These are phyloP conservation scores for Sus cebifrons DNA, from an alignment of 2,797 vertebrate species.

Conservation along the genomic window DNA sequence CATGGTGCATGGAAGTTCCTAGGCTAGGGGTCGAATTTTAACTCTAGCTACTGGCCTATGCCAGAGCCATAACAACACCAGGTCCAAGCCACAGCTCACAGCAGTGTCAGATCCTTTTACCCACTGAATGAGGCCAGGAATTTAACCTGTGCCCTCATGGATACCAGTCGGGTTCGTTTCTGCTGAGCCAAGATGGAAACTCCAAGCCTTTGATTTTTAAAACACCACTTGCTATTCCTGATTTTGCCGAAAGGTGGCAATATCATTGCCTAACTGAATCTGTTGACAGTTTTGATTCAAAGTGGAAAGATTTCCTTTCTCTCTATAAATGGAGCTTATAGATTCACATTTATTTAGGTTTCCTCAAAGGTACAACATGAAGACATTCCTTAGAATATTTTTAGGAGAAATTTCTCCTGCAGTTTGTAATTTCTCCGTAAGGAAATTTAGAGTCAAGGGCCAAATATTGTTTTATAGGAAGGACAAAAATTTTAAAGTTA, in stretches of 20 bases:
- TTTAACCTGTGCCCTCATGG: no score
- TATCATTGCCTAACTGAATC: background rate
- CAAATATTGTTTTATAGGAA: background rate
- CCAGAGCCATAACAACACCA: no score
- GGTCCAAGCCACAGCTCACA: no score
- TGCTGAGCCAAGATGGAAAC: no score
- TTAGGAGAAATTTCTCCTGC: background rate
- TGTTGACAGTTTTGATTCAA: slow-evolving; percentile 3
- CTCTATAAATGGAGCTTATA: background rate
- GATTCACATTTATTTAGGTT: slow-evolving; percentile 11
- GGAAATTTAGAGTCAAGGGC: background rate
- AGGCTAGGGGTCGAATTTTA: no score
- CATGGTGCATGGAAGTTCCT: no score
- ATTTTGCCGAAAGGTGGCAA: slow-evolving; percentile 72
- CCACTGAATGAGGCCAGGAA: no score
- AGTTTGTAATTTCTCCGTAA: slow-evolving; percentile 21
- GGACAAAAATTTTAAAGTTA: background rate
- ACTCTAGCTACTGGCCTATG: no score
- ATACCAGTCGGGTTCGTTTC: no score
- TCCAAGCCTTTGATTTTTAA: no score
- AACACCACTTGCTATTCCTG: background rate
- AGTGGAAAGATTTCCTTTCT: background rate
- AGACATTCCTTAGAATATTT: background rate
- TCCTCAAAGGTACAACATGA: slow-evolving; percentile 26
- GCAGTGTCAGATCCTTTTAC: no score